Base-by-base conservation (phyloP, 2,113 vertebrate species). In the Takifugu flavidus region DNA sequence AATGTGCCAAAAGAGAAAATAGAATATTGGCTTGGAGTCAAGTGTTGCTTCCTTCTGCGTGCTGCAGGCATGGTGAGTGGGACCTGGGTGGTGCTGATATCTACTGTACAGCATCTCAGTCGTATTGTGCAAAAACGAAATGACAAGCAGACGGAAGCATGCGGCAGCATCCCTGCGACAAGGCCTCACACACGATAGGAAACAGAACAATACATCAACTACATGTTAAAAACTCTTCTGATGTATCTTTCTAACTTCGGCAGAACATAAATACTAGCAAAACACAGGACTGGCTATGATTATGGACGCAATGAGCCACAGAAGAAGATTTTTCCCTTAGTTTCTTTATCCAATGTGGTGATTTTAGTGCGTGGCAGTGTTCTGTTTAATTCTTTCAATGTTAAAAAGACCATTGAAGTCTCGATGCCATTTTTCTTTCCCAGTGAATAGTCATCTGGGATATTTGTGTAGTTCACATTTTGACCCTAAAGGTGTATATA, bases 221-320 rank as follows among this genome's bases (percentile, higher is more conserved):
- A 77, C 59, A 57, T 34, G 42, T 77, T 49, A 69, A 25, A 39
- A 66, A 34, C 91, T 85, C 90, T 87, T 91, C 86, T 90, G 89
- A 91, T 78, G 87, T 82, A 83, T 88, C 59, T 62, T 46, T 27
- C 56, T 63, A 11, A 53, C 43, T 15, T 47, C 15, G 52, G 39
- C 42, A 45, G 13, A 58, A 45, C 44, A 72, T 43, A 56, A 56
- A 62, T 8, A 55, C 92, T 86, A 89, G 91, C 89, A 92, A 87
- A 87, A 87, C 34, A 85, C 90, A 86, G 79, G 86, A 82, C 89
- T 73, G 67, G 62, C 34, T 10, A 39, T 39, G 29, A 39, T 34
- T 34, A 75, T 59, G 63, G 53, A 68, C 75, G 13, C 4, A 20
- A 20, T 20, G 70, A 25, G 62, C 60, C 55, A 53, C 28, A 49